Conservation (phyloP, 2,797 vertebrate genomes). For the Pseudomugil tenellus region DNA sequence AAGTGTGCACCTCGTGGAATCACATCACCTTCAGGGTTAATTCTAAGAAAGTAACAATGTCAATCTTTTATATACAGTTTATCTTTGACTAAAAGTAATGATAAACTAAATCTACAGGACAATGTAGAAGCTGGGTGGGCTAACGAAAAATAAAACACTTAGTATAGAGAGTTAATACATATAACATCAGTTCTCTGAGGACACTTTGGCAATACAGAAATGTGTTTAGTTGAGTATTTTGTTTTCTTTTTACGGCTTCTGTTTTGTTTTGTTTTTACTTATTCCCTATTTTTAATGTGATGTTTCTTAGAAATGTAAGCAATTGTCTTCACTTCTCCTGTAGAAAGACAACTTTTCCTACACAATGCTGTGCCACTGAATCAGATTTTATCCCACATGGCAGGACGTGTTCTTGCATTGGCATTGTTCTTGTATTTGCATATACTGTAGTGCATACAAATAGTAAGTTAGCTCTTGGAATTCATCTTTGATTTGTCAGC, state of each 20-base stretch:
- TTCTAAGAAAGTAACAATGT: not conserved
- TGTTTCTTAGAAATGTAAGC: not conserved
- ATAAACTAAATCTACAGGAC: not conserved
- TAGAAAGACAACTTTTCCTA: not conserved
- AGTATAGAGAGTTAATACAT: not conserved
- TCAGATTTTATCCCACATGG: not conserved
- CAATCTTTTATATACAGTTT: not conserved
- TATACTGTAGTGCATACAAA: not conserved
- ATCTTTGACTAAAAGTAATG: not conserved
- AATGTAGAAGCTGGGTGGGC: not conserved
- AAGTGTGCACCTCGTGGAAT: no score
- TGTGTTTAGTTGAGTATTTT: not conserved
- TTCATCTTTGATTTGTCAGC: not conserved
- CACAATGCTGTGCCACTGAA: not conserved
- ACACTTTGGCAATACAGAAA: not conserved
- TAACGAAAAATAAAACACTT: not conserved
- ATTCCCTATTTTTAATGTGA: not conserved
- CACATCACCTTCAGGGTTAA: not conserved
- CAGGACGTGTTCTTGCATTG: not conserved
- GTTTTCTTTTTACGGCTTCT: not conserved
- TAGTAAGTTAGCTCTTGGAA: not conserved
- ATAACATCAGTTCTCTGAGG: not conserved
- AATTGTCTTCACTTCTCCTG: not conserved
- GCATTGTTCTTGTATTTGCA: no score
- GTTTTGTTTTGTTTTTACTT: not conserved